Evolutionary conservation across 2,113 vertebrate genomes (phyloP).

Genomic region (Calidris pugnax): DNA sequence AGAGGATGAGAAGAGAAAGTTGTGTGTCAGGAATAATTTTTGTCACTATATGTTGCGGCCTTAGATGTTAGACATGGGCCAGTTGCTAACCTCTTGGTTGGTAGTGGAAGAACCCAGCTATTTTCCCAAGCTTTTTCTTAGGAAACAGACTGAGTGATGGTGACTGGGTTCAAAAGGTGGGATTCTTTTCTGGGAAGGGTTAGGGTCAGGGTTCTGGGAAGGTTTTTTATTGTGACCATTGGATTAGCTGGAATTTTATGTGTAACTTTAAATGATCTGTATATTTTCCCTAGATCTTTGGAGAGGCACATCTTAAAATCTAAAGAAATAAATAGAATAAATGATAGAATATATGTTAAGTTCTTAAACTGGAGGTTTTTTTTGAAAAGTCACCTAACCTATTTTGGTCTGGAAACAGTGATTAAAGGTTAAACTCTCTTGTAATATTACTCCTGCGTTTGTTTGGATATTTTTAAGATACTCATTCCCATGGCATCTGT

Average conservation of each 20-base stretch:
- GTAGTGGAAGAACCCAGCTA: conserved; percentile 13
- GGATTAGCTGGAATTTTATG: conserved; percentile 14
- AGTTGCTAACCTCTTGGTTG: not conserved
- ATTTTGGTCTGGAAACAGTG: conserved; percentile 4
- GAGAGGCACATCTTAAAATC: not conserved
- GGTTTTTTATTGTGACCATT: conserved; percentile 26
- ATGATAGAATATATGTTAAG: not conserved
- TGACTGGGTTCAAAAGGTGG: conserved; percentile 49
- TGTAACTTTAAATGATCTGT: conserved; percentile 16
- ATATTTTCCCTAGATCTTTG: conserved; percentile 24
- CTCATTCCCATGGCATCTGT: not conserved
- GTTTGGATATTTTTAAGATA: not conserved
- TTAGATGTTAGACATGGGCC: conserved; percentile 17
- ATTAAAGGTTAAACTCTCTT: not conserved
- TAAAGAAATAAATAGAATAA: conserved; percentile 20
- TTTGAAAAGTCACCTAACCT: not conserved
- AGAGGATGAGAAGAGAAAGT: conserved; percentile 26
- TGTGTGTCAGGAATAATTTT: conserved; percentile 51
- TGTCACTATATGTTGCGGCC: not conserved
- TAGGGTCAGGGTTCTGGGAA: conserved; percentile 51
- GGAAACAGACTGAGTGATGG: not conserved
- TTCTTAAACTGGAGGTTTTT: not conserved
- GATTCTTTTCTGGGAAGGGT: conserved; percentile 49
- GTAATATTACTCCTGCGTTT: not conserved
- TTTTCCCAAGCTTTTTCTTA: conserved; percentile 59